Evolutionary conservation across 2,888 invertebrate genomes (phyloP).

Genomic region (Diaphora mendica): DNA sequence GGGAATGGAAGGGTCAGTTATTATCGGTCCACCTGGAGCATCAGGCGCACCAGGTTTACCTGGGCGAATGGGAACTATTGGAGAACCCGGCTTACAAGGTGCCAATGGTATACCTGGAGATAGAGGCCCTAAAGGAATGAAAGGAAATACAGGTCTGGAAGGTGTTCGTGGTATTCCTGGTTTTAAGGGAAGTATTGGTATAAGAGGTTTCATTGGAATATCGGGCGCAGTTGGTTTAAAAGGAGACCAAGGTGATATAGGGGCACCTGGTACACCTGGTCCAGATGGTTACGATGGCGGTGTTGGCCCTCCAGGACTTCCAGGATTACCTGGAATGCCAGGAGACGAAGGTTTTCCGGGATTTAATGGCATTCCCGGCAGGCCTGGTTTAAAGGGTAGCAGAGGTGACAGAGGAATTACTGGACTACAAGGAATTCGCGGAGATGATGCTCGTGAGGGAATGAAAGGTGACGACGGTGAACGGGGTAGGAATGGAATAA

Average conservation of each 20-base stretch:
- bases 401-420: conserved; percentile 83
- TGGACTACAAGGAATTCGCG: conserved; percentile 86
- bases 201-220: conserved; percentile 76
- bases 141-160: conserved; percentile 83
- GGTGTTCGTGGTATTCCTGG: conserved; percentile 77
- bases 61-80: conserved; percentile 88
- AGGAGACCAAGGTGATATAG: conserved; percentile 89
- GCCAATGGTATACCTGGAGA: conserved; percentile 70
- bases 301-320: conserved; percentile 56
- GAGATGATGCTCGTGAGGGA: conserved; percentile 88
- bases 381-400: conserved; percentile 75
- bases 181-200: conserved; percentile 70
- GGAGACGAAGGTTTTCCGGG: conserved; percentile 65
- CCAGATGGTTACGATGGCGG: conserved; percentile 76
- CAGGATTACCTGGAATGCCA: conserved; percentile 62
- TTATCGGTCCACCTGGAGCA: conserved; percentile 72
- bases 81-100: conserved; percentile 81
- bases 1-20: conserved; percentile 58
- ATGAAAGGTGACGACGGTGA: conserved; percentile 84
- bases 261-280: conserved; percentile 87
- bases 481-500: conserved; percentile 78
- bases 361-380: conserved; percentile 63
- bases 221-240: conserved; percentile 69
- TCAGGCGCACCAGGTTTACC: conserved; percentile 90
- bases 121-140: conserved; percentile 82